Evolutionary conservation across 2,113 vertebrate genomes (phyloP), one percentile per base, ranked within the genome.

Genomic region (Bambusicola thoracicus): DNA sequence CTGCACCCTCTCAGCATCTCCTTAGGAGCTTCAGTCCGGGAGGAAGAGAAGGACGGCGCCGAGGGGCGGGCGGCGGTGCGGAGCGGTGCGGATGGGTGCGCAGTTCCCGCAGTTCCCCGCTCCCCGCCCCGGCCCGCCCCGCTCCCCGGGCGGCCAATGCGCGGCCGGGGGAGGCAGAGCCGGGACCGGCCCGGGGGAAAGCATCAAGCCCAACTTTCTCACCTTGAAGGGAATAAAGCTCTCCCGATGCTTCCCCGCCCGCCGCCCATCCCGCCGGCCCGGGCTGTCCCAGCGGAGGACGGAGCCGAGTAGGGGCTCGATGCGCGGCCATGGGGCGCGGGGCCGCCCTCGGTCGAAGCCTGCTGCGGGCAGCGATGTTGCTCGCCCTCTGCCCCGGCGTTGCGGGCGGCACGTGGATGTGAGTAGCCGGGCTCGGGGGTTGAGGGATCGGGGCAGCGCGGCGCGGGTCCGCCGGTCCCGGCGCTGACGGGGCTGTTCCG

Each of bases 371-470:
- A 40, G 92, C 95, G 79, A 94, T 99, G 93, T 96, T 98, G 91
- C 92, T 98, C 44, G 97, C 95, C 30, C 94, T 98, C 41, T 97
- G 98, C 63, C 98, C 98, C 85, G 93, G 96, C 68, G 91, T 97
- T 88, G 98, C 98, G 90, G 96, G 96, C 19, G 98, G 97, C 94
- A 98, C 97, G 96, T 99, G 99, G 99, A 98, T 98, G 99, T 99
- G 94, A 99, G 99, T 99, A 92, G 63, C 46, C 29, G 77, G 72
- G 81, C 25, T 9, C 6, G 53, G 53, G 49, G 49, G 8, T 32
- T 69, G 72, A 76, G 10, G 65, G 82, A 74, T 32, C 22, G 44
- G 73, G 74, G 61, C 63, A 6, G 68, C 59, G 67, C 38, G 43
- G 34, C 30, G 43, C 62, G 49, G 0, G 34, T 43, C 61, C 53